Conservation (phyloP, 2,113 vertebrate species). For the Verasper variegatus region DNA sequence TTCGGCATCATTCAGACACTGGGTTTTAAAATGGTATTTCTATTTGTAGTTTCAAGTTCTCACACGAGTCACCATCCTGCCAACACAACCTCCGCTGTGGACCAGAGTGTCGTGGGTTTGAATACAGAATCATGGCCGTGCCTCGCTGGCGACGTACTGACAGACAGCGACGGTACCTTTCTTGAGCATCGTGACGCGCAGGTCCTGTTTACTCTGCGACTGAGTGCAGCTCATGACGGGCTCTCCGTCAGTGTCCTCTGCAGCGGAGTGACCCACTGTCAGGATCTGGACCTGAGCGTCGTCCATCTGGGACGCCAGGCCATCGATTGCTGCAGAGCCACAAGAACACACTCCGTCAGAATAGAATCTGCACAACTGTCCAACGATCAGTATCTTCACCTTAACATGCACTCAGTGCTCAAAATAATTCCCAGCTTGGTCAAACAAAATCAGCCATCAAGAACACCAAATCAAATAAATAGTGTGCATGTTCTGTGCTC, state of each 20-base stretch:
- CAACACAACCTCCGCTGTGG: slow-evolving; percentile 4
- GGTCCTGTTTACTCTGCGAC: slow-evolving; percentile 90
- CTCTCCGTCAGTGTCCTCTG: slow-evolving; percentile 87
- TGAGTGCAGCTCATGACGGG: slow-evolving; percentile 84
- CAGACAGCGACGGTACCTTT: slow-evolving; percentile 87
- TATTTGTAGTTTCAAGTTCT: slow-evolving; percentile 22
- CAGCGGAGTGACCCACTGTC: slow-evolving; percentile 85
- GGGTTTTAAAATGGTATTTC: slow-evolving; percentile 23
- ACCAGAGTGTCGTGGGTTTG: slow-evolving; percentile 25
- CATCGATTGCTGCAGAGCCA: slow-evolving; percentile 87
- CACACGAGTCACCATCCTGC: slow-evolving; percentile 39
- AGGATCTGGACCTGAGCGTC: slow-evolving; percentile 92
- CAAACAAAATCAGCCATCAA: not conserved
- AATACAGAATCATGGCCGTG: slow-evolving; percentile 1
- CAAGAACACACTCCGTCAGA: slow-evolving; percentile 38
- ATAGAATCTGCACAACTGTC: not conserved
- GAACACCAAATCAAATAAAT: not conserved
- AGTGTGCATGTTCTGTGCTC: not conserved
- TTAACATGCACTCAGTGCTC: too few relatives aligned
- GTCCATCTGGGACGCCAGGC: slow-evolving; percentile 88
- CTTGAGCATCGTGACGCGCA: slow-evolving; percentile 94
- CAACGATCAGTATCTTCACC: not conserved
- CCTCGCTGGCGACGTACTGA: slow-evolving; percentile 1
- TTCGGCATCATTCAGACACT: not conserved
- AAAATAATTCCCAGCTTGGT: not conserved